Conservation (phyloP, 2,797 vertebrate species). For the Epinephelus coioides region DNA sequence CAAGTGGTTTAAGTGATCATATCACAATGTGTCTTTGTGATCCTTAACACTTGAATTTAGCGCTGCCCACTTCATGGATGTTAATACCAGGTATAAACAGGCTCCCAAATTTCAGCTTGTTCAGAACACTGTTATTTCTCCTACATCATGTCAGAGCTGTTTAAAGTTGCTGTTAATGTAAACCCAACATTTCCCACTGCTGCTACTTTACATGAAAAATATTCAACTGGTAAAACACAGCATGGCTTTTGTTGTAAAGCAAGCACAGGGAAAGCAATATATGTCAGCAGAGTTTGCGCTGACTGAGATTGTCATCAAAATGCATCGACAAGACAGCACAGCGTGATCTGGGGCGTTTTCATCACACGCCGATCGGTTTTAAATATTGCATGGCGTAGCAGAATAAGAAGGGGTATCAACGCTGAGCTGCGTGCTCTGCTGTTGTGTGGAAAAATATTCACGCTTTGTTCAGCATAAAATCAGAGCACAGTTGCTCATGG, state of each 20-base stretch:
- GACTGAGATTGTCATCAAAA: background rate
- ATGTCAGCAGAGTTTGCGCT: too few relatives aligned
- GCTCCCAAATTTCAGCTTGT: background rate
- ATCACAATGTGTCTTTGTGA: too few relatives aligned
- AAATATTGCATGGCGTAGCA: background rate
- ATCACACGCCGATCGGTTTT: background rate
- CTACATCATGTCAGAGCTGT: background rate
- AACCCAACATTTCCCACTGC: background rate
- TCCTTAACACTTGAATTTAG: too few relatives aligned
- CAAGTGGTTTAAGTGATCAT: too few relatives aligned
- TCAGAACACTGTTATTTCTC: background rate
- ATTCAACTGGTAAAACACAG: background rate
- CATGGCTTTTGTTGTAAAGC: background rate
- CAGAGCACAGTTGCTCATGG: background rate
- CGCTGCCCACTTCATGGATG: too few relatives aligned
- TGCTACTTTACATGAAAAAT: background rate
- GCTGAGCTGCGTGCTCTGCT: background rate
- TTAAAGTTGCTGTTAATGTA: background rate
- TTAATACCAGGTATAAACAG: too few relatives aligned
- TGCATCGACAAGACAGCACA: background rate
- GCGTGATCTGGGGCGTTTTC: background rate
- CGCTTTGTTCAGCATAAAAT: background rate
- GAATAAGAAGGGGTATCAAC: background rate
- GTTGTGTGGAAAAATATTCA: background rate
- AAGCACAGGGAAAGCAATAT: too few relatives aligned